Base-by-base conservation (phyloP, 2,797 vertebrate genomes). In the Vipera ursinii region DNA sequence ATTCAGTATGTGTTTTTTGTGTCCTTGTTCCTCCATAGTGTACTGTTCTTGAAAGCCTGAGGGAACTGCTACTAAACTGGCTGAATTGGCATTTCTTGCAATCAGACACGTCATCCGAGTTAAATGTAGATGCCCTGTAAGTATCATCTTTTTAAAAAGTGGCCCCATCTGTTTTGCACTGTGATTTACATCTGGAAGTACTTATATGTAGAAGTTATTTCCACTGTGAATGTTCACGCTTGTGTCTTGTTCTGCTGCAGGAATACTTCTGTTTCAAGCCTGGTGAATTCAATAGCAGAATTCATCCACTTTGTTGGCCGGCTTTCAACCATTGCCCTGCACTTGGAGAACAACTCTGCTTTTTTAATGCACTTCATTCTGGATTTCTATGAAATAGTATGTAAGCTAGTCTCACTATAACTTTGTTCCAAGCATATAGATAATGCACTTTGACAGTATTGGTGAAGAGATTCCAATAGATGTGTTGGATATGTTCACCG, bases 331-430 rank as follows among this genome's bases (percentile, higher is more conserved):
- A 91, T 97, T 69, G 98, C 97, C 0, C 87, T 99, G 91, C 98
- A 96, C 94, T 96, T 99, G 65, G 99, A 99, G 96, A 97, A 95
- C 59, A 98, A 97, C 94, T 96, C 97, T 93, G 89, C 96, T 10
- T 97, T 99, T 26, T 96, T 99, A 89, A 97, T 99, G 90, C 97
- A 98, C 96, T 98, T 99, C 95, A 96, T 98, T 91, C 97, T 99
- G 97, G 98, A 98, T 95, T 99, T 99, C 97, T 99, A 99, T 94
- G 98, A 98, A 94, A 98, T 97, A n/a, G 99, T 99, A 98, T 1
- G 95, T 94, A 93, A 91, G 60, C 85, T 48, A 26, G 65, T 94
- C 22, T 3, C 24, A 89, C 92, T 60, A 38, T 13, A 44, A 53
- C 6, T 38, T 88, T 90, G 89, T 89, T 53, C 20, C 7, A 3